Conservation (phyloP, 2,113 vertebrate species). For the Sisor rabdophorus region DNA sequence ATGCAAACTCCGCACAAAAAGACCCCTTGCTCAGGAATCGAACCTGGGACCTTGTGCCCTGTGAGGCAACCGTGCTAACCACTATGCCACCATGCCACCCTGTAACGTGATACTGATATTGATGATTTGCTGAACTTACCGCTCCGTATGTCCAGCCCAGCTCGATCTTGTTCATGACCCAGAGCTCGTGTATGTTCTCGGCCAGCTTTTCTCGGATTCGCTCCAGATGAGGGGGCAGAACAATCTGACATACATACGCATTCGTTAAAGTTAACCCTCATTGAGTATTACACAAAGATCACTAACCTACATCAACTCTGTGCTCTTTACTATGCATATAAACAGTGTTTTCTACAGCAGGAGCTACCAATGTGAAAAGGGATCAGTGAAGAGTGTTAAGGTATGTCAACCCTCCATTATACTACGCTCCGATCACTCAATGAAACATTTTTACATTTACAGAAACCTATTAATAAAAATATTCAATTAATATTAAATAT, state of each 20-base stretch:
- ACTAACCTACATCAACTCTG: not conserved
- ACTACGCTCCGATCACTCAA: not conserved
- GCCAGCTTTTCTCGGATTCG: constrained; percentile 91
- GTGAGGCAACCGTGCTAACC: no score
- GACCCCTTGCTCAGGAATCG: no score
- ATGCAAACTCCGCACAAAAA: no score
- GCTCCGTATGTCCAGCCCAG: constrained; percentile 91
- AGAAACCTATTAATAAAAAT: no score
- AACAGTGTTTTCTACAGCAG: not conserved
- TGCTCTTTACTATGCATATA: not conserved
- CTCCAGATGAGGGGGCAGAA: constrained; percentile 87
- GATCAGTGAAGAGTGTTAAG: not conserved
- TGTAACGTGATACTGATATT: not conserved
- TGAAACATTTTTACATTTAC: no score
- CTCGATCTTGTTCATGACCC: constrained; percentile 98
- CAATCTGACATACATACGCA: constrained; percentile 69
- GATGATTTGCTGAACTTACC: constrained; percentile 64
- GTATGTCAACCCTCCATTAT: not conserved
- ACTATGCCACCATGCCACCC: no score
- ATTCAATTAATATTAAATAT: not conserved
- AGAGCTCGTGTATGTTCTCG: constrained; percentile 95
- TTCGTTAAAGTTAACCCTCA: not conserved
- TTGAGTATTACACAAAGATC: not conserved
- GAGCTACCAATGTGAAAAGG: not conserved
- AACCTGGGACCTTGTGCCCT: no score